Base-by-base conservation (phyloP, 2,113 vertebrate species). In the Phocoena phocoena region DNA sequence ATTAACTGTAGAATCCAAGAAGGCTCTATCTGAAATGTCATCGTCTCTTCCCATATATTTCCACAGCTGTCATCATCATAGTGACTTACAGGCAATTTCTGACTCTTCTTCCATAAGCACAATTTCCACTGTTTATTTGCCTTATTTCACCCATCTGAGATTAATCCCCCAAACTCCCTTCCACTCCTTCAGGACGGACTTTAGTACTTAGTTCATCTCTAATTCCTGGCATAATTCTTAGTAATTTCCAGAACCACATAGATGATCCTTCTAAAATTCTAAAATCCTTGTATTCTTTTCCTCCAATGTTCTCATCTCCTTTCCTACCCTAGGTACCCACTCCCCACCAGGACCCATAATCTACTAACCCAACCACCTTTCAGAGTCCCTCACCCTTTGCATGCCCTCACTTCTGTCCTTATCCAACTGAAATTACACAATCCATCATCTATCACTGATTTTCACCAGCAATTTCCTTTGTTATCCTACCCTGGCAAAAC, bases 251-350 rank as follows among this genome's bases (percentile, higher is more conserved):
- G 81, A 92, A 93, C 5, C 65, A 88, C 12, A 93, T 1, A 92
- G 33, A 83, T 65, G 41, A 68, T n/a, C 20, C 71, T 89, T 92
- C 55, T 70, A 96, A 94, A 94, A 96, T 28, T 73, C 60, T 89
- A 44, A 4, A 26, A 20, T 91, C 31, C 71, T 76, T 68, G 7
- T 15, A 68, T 50, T 89, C 74, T 67, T 94, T 93, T 89, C 67
- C 36, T 92, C 31, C 50, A 65, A 38, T 63, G 15, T 63, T 84
- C 47, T 87, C 26, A 89, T 71, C 55, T 93, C 58, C 74, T 88
- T 89, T 71, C 67, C 44, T 53, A 53, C 67, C 74, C 85, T 44
- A 95, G 67, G 70, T 17, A 88, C 7, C 33, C 73, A 74, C 20
- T 68, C 28, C 38, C 33, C 50, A 88, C 12, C 28, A 71, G n/a